Evolutionary conservation across 1,140 invertebrate genomes (phyloP).

Genomic region (Cydia splendana): DNA sequence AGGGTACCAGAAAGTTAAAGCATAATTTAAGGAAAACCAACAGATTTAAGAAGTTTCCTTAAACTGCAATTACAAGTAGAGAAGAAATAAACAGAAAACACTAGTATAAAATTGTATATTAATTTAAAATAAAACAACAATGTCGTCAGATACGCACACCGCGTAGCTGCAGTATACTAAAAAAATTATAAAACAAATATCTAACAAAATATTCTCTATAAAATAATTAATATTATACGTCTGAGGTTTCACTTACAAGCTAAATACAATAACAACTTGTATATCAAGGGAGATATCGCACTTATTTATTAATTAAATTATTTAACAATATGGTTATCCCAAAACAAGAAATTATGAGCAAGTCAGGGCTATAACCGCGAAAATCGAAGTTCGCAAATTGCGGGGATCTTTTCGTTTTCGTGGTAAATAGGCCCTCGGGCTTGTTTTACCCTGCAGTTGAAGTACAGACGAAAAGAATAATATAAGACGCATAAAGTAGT

Average conservation of each 20-base stretch:
- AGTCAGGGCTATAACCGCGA: too few relatives aligned
- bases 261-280: conserved; percentile 32
- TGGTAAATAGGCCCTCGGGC: background rate
- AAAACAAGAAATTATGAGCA: background rate
- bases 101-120: conserved; percentile 31
- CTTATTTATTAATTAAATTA: conserved; percentile 18
- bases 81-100: conserved; percentile 6
- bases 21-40: too few relatives aligned
- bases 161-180: background rate
- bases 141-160: background rate
- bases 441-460: background rate
- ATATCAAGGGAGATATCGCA: conserved; percentile 5
- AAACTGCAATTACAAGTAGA: background rate
- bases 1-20: too few relatives aligned
- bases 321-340: conserved; percentile 20
- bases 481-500: too few relatives aligned
- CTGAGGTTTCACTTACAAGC: conserved; percentile 16
- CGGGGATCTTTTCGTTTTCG: too few relatives aligned
- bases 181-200: conserved; percentile 4
- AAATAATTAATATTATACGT: background rate
- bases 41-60: too few relatives aligned
- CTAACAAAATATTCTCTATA: conserved; percentile 24
- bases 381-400: too few relatives aligned
- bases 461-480: too few relatives aligned
- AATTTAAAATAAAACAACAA: conserved; percentile 28